Percentiles rank a stretch among this genome's conserved stretches.
Evolutionary conservation across 2,113 vertebrate species (phyloP).

Genomic region (Phalacrocorax carbo): DNA sequence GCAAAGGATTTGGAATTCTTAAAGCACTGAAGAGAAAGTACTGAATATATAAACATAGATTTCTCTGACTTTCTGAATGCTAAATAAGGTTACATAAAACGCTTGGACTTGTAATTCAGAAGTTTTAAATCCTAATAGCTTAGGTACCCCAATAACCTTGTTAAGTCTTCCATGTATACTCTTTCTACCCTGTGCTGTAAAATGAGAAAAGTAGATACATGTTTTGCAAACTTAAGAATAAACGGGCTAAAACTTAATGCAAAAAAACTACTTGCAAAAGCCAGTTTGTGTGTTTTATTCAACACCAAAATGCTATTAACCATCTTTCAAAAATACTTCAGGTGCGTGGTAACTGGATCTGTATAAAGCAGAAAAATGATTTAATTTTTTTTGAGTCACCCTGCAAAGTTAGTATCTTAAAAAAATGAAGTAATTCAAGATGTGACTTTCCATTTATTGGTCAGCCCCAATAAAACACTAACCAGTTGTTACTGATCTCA

Average conservation of each 20-base stretch:
- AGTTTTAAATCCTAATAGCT: neutral
- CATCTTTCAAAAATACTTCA: neutral
- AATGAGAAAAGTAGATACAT: neutral
- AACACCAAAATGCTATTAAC: neutral
- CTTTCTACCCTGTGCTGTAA: neutral
- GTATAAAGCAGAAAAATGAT: neutral
- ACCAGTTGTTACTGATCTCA: too few relatives aligned
- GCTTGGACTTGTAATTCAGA: neutral
- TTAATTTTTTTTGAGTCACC: neutral
- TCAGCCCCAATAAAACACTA: too few relatives aligned
- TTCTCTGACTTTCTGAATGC: neutral
- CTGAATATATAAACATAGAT: neutral
- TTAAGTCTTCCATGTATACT: neutral
- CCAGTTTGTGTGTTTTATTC: neutral
- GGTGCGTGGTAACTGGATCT: neutral
- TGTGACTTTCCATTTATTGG: neutral
- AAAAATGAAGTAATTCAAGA: neutral
- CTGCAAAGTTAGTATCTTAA: neutral
- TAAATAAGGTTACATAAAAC: neutral
- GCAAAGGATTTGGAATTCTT: neutral
- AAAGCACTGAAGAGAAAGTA: neutral
- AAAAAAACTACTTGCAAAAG: neutral
- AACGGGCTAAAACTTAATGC: neutral
- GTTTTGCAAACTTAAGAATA: neutral
- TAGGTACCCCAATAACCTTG: neutral